Base-by-base conservation (phyloP, 2,888 invertebrate species). In the Allolobophora icterica region DNA sequence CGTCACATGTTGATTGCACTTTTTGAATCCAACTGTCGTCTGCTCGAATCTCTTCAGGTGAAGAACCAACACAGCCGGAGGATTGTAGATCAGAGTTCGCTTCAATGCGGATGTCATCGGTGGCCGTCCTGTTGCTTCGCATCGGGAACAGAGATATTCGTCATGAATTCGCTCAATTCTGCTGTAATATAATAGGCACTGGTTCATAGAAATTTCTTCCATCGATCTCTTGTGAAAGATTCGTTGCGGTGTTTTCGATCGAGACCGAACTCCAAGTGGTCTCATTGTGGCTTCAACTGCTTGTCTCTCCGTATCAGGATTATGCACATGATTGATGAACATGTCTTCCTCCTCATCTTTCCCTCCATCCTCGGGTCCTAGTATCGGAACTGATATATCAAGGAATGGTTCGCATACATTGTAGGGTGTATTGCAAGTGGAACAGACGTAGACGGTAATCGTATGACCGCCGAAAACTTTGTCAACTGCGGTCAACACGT, bases 1-100 rank as follows among this genome's bases (percentile, higher is more conserved):
- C 17, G 33, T 34, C 2, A 84, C 34, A 17, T 2, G 84, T 34
- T 84, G 33, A 34, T 84, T 21, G 33, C 33, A 34, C 84, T 84
- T 84, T 4, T 33, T 84, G 84, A 84, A 84, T 33, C 84, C 84
- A 84, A 6, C 3, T 5, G 33, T 2, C 30, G 33, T 84, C 34
- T 84, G 84, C 84, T 84, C 34, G 34, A 84, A 84, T 84, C 84
- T 21, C 84, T 84, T 84, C 84, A 84, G 84, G 84, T 84, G 84
- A 84, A 84, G 33, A 34, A 35, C 34, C 34, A 84, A 35, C 17
- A 84, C 34, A 34, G 84, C 33, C 33, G 84, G 84, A 2, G 84
- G 84, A 84, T 33, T 84, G 34, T 84, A 84, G 33, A 84, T 84
- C 84, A 84, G 34, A 84, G 84, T 84, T 84, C 84, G 84, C 21